phyloP scores from a whole-genome alignment of 2,113 vertebrate genomes.

The Myotis brandtii region DNA sequence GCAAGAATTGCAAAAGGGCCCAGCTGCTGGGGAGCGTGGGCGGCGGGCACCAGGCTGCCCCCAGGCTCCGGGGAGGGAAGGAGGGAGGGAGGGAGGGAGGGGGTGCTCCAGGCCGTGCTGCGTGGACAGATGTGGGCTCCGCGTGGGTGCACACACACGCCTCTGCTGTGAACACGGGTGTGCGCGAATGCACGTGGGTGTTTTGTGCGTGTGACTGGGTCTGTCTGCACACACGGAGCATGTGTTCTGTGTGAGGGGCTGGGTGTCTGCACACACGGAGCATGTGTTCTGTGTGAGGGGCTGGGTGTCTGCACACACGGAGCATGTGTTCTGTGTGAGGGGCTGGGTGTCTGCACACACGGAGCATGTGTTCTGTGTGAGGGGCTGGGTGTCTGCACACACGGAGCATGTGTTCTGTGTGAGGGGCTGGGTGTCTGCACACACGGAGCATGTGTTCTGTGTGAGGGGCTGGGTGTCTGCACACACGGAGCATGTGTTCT shows the following conservation, averaged over 20 bases:
- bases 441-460: too few species aligned
- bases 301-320: rapidly evolving
- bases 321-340: rapidly evolving
- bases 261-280: background rate
- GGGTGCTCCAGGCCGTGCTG: rapidly evolving
- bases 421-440: too few species aligned
- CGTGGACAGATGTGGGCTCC: background rate
- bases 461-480: too few species aligned
- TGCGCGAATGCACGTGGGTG: rapidly evolving
- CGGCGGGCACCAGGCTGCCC: background rate
- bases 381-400: too few species aligned
- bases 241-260: rapidly evolving
- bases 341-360: too few species aligned
- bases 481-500: too few species aligned
- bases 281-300: rapidly evolving
- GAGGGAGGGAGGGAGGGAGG: rapidly evolving
- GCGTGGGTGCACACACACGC: background rate
- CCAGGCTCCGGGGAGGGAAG: background rate
- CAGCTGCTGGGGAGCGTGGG: conserved; percentile 65
- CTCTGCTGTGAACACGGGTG: background rate
- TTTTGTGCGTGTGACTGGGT: too few species aligned
- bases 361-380: too few species aligned
- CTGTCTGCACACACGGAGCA: too few species aligned
- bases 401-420: too few species aligned
- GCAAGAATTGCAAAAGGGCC: conserved; percentile 77